Evolutionary conservation across 2,113 vertebrate species (phyloP), one percentile per base, ranked within the genome.

Genomic region (Cynopterus brachyotis): DNA sequence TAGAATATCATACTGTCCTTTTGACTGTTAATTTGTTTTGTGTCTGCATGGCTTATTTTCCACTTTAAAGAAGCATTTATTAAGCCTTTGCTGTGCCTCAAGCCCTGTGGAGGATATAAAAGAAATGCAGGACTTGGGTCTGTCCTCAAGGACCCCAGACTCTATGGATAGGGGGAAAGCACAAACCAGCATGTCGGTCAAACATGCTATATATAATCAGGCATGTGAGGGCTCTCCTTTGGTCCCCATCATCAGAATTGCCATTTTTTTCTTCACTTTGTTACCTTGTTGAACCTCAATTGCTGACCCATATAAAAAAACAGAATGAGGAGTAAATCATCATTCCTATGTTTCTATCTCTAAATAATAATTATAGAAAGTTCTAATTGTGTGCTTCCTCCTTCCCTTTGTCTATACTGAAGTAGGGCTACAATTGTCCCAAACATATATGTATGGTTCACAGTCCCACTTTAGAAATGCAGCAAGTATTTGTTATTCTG

Each of bases 1-100:
- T 91, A 47, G 90, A 95, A 82, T 93, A 28, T 82, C 62, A 91
- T 66, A 55, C 19, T 91, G 40, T 83, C 55, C 12, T 92, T 94
- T 92, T 50, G 24, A 81, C 13, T 42, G 19, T 66, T 42, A 70
- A 57, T 66, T 76, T 92, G 22, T 30, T 92, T 92, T 80, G 70
- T 62, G 35, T 80, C 50, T 67, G 42, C 45, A 1, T 62, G 35
- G 32, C 76, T 85, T 85, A 72, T 90, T 69, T 78, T 82, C 73
- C 72, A 9, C 32, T 70, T 69, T 86, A 69, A 87, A 86, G 45
- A 67, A 28, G 4, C 5, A 42, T 62, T 69, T 92, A 57, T 73
- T 24, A 73, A 94, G 59, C 13, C 35, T 4, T 35, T 67, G 28
- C 42, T 85, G 24, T 67, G 24, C 40, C 22, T 90, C 6, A 5